Evolutionary conservation across 2,888 invertebrate species (phyloP), one percentile per base, ranked within the genome.

Genomic region (Opisthograptis luteolata): DNA sequence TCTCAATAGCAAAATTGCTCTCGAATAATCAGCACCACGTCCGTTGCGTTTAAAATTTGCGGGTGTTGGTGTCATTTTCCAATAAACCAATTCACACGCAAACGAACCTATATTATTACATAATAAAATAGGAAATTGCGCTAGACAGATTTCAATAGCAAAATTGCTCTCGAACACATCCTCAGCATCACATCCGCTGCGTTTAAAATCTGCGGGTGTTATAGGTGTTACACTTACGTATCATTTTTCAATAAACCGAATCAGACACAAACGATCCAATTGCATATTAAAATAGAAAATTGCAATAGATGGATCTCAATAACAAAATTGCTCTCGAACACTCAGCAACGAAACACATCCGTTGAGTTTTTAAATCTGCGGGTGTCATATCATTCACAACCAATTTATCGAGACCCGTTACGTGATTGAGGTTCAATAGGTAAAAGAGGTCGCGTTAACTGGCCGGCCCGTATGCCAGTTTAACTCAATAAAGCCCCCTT

Each of bases 401-500:
- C 80, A 76, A 44, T 72, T 55, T 63, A 64, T 24, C 36, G 25
- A 51, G 72, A 71, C 45, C 73, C 59, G 27, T 64, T 52, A 55
- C 50, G 58, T 48, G 45, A 52, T 30, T 36, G 47, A 30, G 22
- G 48, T 53, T 55, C 56, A 54, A 59, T 58, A 58, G 34, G 27
- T 10, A 37, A 41, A 51, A 64, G 64, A 72, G 85, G 70, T 77
- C 83, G 68, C 48, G 39, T 50, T 72, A 67, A 63, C 49, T 71
- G 78, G 84, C 58, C 58, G 53, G 68, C 89, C 87, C 88, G 87
- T 88, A 88, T 86, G 70, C 82, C 83, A 86, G 83, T 88, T 45
- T 88, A 88, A 87, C 81, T 85, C 86, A 88, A 88, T 90, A 86
- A 88, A 80, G 64, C 82, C 88, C 89, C 89, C 88, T 87, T 81